Evolutionary conservation across 2,113 vertebrate species (phyloP).

Genomic region (Gallinago undulata): DNA sequence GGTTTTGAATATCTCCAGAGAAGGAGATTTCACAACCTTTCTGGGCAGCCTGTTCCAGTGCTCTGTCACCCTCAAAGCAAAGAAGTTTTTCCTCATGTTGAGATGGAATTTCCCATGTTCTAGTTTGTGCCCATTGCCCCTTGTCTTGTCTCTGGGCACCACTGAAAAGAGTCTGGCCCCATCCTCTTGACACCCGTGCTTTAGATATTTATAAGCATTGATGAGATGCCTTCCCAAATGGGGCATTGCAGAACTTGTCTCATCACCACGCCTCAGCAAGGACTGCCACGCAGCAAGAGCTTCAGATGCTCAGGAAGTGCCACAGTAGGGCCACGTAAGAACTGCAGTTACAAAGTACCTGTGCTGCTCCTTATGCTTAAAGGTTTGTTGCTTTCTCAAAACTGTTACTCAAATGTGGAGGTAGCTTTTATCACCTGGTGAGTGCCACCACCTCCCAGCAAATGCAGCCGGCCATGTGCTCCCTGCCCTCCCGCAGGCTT

Average conservation of each 20-base stretch:
- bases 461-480: fast-evolving
- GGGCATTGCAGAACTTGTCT: not conserved
- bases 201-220: not conserved
- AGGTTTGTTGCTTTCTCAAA: not conserved
- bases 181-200: not conserved
- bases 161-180: not conserved
- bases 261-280: fast-evolving
- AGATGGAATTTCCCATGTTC: not conserved
- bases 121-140: not conserved
- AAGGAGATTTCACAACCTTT: not conserved
- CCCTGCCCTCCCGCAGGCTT: not conserved
- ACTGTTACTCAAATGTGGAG: not conserved
- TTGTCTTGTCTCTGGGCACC: not conserved
- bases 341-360: not conserved
- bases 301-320: not conserved
- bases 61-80: not conserved
- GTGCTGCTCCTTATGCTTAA: not conserved
- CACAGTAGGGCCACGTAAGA: fast-evolving
- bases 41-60: not conserved
- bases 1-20: not conserved
- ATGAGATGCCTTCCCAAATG: not conserved
- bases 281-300: not conserved
- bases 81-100: not conserved
- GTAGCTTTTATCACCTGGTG: not conserved
- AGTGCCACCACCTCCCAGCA: not conserved